These are phyloP conservation scores for Umimayanthus kanabou DNA, from an alignment of 92 coral and sea anemone genomes.

Conservation along the genomic window DNA sequence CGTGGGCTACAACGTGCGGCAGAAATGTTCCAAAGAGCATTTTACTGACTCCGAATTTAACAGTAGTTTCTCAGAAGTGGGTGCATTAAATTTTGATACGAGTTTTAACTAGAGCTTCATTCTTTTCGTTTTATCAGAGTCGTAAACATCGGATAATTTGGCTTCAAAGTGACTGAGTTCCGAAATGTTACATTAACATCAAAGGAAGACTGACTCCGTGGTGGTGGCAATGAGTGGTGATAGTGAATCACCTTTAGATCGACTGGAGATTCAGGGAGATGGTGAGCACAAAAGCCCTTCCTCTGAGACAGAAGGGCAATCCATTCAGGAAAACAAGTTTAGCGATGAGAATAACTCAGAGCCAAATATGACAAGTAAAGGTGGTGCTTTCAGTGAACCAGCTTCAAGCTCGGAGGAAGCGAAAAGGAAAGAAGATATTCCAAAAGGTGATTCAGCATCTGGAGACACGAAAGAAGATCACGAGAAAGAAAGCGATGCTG, in stretches of 20 bases:
- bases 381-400: background rate
- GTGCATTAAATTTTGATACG: background rate
- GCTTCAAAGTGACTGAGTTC: background rate
- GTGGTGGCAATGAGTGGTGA: conserved; percentile 12
- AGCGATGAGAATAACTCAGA: background rate
- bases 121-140: background rate
- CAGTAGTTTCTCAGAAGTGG: too few relatives aligned
- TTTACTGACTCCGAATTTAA: too few relatives aligned
- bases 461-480: background rate
- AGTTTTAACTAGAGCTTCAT: too few relatives aligned
- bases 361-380: background rate
- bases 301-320: background rate
- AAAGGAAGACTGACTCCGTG: background rate
- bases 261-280: background rate
- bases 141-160: background rate
- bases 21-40: too few relatives aligned
- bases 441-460: background rate
- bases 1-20: too few relatives aligned
- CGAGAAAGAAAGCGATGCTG: background rate
- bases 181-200: background rate
- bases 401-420: background rate
- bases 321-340: background rate
- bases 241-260: background rate
- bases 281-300: background rate
- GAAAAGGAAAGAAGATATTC: background rate